Evolutionary conservation across 2,888 invertebrate genomes (phyloP), one percentile per base, ranked within the genome.

Genomic region (Drosophila stalkeri): DNA sequence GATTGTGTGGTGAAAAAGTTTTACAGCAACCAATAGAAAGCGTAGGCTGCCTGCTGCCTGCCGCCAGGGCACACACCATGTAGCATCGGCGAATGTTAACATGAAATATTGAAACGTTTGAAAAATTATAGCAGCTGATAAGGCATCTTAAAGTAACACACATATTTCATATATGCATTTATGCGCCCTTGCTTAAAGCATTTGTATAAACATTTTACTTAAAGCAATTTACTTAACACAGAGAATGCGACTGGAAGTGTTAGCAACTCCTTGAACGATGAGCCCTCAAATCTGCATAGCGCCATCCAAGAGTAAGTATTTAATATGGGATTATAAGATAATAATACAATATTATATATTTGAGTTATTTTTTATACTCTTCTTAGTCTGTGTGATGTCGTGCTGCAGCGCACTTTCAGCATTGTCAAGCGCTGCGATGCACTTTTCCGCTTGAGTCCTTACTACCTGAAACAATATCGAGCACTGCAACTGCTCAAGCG

Each of bases 401-500:
- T 91, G 20, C 77, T 85, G 68, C 72, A 86, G 44, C 90, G 92
- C 31, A 88, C 88, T 12, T 91, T 91, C 46, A 91, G 90, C 66
- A 85, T 89, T 33, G 81, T 90, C 14, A 90, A 91, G 59, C 82
- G 91, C 9, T 90, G 85, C 64, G 90, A 91, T 78, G 80, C 88
- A 14, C 77, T 91, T 1, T 92, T 91, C 72, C 77, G 81, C 49
- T 67, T 91, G 20, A 86, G 89, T 20, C 83, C 90, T 0, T 81
- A 86, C 66, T 90, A 82, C 47, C 71, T 85, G 70, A 90, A 85
- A 62, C 92, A 91, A 66, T 72, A 84, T 5, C 64, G 80, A 3
- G 90, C 90, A 0, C 68, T 94, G 2, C 94, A 94, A 75, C 91
- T 81, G 44, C 89, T 90, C 9, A 74, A 75, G 7, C 76, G 65